phyloP scores from a whole-genome alignment of 2,113 vertebrate genomes.

The Cavia aperea region DNA sequence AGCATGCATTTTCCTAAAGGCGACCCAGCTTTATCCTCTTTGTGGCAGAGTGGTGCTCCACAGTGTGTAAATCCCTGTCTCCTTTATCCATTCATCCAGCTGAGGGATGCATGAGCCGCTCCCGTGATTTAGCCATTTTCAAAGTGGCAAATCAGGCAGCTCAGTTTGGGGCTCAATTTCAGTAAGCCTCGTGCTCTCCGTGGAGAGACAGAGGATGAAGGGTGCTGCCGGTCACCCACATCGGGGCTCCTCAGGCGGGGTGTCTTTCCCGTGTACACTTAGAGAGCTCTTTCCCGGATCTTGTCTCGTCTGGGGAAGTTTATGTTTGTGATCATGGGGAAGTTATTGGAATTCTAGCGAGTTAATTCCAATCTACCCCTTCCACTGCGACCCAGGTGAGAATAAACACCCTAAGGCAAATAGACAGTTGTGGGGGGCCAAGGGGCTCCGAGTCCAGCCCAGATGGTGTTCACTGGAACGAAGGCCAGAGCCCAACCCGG shows the following conservation, averaged over 20 bases:
- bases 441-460: too few relatives aligned
- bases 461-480: too few relatives aligned
- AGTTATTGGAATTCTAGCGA: too few relatives aligned
- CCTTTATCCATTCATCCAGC: neutral
- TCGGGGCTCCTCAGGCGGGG: neutral
- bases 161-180: constrained; percentile 15
- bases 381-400: too few relatives aligned
- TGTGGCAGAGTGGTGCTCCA: neutral
- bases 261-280: neutral
- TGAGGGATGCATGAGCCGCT: neutral
- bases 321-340: too few relatives aligned
- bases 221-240: neutral
- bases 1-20: neutral
- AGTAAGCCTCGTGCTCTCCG: neutral
- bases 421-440: too few relatives aligned
- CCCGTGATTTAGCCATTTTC: neutral
- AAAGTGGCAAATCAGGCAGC: neutral
- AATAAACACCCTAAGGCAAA: too few relatives aligned
- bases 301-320: too few relatives aligned
- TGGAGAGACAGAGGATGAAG: neutral
- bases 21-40: neutral
- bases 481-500: too few relatives aligned
- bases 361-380: too few relatives aligned
- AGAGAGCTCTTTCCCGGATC: too few relatives aligned
- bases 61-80: neutral